Base-by-base conservation (phyloP, 1,140 invertebrate species). In the Streblospio benedicti region DNA sequence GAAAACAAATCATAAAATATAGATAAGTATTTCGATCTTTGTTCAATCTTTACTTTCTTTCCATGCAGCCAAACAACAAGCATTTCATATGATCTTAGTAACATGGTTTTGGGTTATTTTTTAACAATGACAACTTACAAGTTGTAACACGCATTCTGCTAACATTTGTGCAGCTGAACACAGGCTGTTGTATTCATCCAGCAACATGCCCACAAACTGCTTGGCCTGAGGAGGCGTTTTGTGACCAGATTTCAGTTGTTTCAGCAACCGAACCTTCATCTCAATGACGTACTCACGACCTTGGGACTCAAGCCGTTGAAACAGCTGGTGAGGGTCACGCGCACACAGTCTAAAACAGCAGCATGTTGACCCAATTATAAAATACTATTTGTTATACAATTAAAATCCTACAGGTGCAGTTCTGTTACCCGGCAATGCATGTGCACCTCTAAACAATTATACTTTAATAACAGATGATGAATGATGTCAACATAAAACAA, bases 201-300 rank as follows among this genome's bases (percentile, higher is more conserved):
- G 73, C 28, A 86, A 70, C 60, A 80, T 80, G 80, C 67, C 55
- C 60, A 76, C 70, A 59, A 78, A 79, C 28, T 69, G 62, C 45
- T 67, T 65, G 14, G 70, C 68, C 59, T 70, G 67, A 75, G 79
- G 67, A 74, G 80, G 70, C 52, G 69, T 69, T 60, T 71, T 70
- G 23, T 69, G 78, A 62, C 78, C 69, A 35, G 72, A 65, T 53
- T 73, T 81, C 50, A 83, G 76, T 64, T 81, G 78, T 64, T 82
- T 77, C 38, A 85, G 73, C 35, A 85, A 78, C 59, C 80, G 75
- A 62, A 84, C 80, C 72, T 84, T 85, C 57, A 83, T 80, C 68
- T 84, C 83, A 52, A 84, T 80, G 50, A 85, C 81, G 71, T 84
- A 83, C 65, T 85, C 82, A 62, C 83, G 80, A 4, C 83, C 81